phyloP scores from a whole-genome alignment of 2,888 invertebrate genomes.

The Papilio protenor region DNA sequence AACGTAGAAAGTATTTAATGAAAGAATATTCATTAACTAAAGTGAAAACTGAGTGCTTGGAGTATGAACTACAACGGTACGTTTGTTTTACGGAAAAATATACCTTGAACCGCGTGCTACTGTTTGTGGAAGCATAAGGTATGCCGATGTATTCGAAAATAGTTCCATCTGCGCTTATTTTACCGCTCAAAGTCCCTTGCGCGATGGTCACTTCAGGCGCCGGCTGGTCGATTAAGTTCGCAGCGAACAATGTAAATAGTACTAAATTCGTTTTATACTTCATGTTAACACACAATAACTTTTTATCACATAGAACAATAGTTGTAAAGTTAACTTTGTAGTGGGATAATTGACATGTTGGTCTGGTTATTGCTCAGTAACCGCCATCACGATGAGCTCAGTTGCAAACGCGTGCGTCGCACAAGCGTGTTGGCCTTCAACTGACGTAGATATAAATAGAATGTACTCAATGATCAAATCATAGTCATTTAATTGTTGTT shows the following conservation, averaged over 20 bases:
- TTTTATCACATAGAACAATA: slow-evolving; percentile 18
- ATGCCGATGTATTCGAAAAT: slow-evolving; percentile 75
- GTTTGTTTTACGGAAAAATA: slow-evolving; percentile 43
- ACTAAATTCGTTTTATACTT: slow-evolving; percentile 63
- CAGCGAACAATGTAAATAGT: slow-evolving; percentile 69
- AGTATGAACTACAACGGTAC: slow-evolving; percentile 21
- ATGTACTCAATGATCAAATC: slow-evolving; percentile 2
- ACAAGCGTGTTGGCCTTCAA: slow-evolving; percentile 53
- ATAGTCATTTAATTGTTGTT: slow-evolving; percentile 39
- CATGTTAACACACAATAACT: slow-evolving; percentile 54
- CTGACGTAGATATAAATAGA: slow-evolving; percentile 46
- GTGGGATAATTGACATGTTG: neutral
- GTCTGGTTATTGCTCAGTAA: neutral
- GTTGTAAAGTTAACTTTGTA: slow-evolving; percentile 21
- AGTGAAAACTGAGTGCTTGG: neutral
- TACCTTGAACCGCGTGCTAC: slow-evolving; percentile 72
- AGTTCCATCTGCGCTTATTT: slow-evolving; percentile 69
- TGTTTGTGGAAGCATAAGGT: slow-evolving; percentile 71
- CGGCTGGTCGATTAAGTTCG: slow-evolving; percentile 75
- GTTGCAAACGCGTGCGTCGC: slow-evolving; percentile 48
- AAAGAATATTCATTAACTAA: slow-evolving; percentile 8
- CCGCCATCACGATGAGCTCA: neutral
- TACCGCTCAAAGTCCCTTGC: slow-evolving; percentile 74
- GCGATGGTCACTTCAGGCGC: slow-evolving; percentile 71
- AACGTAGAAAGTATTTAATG: neutral